Base-by-base conservation (phyloP, 2,113 vertebrate species). In the Mustelus asterias region DNA sequence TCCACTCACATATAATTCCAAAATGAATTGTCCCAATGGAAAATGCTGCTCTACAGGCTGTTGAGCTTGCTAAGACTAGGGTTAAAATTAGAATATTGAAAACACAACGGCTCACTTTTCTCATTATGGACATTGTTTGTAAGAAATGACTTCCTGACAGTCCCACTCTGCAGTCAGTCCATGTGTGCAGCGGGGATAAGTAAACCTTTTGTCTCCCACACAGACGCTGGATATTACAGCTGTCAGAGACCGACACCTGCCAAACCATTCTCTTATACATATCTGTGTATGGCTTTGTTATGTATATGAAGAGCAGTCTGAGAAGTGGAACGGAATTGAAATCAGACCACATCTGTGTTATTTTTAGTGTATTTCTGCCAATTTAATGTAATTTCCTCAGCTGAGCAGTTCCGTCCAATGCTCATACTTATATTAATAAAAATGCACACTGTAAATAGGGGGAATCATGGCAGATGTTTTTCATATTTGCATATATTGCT, bases 21-120 rank as follows among this genome's bases (percentile, higher is more conserved):
- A 22, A 93, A 93, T 93, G 89, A n/a, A 18, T n/a, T 18, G 33
- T 37, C 89, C 89, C 89, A 65, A n/a, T 20, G 89, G 89, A 11
- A 93, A 93, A 93, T 37, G 33, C 60, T 20, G 89, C 22, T 37
- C n/a, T 5, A 33, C 6, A 37, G 60, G 65, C 60, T n/a, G 58
- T 37, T 7, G 89, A 93, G 60, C 63, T n/a, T 65, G 89, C 29
- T 37, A 65, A n/a, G 60, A 65, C 60, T 37, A 29, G 54, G 88
- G 88, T 90, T 90, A 90, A 90, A 90, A 90, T 60, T 93, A 93
- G n/a, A 93, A 93, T 93, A 93, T 67, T 37, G 18, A 93, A 93
- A 93, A 93, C 20, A 16, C 33, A 22, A 37, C 67, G 18, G 3
- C 33, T 65, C 89, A 37, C 89, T 65, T 93, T 65, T 93, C 89